Percentiles rank a stretch among this genome's conserved stretches.
Evolutionary conservation across 2,797 vertebrate species (phyloP).

Genomic region (Fistularia tabacaria): DNA sequence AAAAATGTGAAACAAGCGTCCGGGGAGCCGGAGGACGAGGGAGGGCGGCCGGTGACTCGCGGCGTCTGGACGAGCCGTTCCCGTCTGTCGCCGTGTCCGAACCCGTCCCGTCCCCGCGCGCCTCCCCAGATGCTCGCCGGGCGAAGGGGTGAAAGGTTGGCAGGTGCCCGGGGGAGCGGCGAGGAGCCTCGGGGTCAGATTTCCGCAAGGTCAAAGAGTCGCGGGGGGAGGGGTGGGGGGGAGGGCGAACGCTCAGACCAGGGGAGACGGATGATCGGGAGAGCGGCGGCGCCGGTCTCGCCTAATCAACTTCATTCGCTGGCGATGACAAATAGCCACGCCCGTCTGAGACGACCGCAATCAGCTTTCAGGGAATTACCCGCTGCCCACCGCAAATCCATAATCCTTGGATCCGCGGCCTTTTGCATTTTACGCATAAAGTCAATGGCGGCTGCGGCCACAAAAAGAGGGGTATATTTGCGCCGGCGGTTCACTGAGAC

Average conservation of each 20-base stretch:
- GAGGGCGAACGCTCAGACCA: conserved; percentile 35
- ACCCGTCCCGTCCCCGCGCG: conserved; percentile 35
- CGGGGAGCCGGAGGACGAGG: too few species aligned
- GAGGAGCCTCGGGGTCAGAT: conserved; percentile 54
- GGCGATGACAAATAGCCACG: conserved; percentile 39
- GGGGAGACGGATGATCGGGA: conserved; percentile 27
- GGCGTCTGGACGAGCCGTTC: too few species aligned
- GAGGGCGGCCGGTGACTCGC: too few species aligned
- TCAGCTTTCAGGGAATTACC: conserved; percentile 64
- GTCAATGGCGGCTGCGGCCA: conserved; percentile 10
- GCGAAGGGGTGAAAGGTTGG: conserved; percentile 70
- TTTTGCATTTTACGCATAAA: conserved; percentile 44
- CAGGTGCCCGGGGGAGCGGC: conserved; percentile 69
- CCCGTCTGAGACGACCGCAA: conserved; percentile 37
- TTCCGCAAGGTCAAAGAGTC: conserved; percentile 58
- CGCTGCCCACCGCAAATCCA: conserved; percentile 39
- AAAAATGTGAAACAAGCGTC: too few species aligned
- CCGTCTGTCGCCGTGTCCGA: too few species aligned
- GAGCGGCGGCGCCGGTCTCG: too few species aligned
- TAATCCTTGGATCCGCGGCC: conserved; percentile 59
- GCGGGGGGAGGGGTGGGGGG: not conserved
- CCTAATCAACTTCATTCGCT: conserved; percentile 56
- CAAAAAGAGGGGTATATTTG: conserved; percentile 1
- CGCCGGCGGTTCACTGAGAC: not conserved
- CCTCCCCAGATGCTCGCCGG: conserved; percentile 60